phyloP scores from a whole-genome alignment of 2,113 vertebrate genomes.

The Oxyura jamaicensis region DNA sequence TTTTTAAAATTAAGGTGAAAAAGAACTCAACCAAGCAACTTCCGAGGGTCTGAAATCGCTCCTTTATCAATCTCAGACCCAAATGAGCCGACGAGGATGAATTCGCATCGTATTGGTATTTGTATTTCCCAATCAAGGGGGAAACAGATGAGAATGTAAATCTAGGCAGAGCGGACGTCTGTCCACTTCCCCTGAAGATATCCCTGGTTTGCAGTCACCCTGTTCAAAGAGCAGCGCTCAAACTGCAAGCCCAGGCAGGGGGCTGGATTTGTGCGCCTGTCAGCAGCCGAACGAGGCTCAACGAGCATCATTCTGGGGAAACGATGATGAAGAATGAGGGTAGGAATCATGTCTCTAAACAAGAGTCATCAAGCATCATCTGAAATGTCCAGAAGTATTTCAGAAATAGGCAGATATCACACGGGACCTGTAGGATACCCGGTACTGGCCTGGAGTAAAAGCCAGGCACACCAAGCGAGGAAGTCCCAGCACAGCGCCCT shows the following conservation, averaged over 20 bases:
- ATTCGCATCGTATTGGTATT: not conserved
- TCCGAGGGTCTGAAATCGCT: not conserved
- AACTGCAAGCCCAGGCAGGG: not conserved
- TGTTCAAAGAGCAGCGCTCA: fast-evolving
- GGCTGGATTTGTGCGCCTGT: fast-evolving
- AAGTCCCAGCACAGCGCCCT: too few species aligned
- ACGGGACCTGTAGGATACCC: not conserved
- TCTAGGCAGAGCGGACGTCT: fast-evolving
- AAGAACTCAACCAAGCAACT: not conserved
- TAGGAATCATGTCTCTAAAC: too few species aligned
- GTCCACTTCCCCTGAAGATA: not conserved
- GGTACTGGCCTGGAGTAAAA: not conserved
- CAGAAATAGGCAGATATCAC: not conserved
- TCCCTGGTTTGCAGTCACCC: not conserved
- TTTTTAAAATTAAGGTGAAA: not conserved
- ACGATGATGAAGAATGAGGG: too few species aligned
- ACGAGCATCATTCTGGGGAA: fast-evolving
- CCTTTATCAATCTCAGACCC: not conserved
- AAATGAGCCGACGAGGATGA: not conserved
- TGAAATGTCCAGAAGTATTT: not conserved
- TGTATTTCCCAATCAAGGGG: not conserved
- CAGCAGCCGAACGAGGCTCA: not conserved
- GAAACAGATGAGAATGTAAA: not conserved
- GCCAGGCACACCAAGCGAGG: fast-evolving
- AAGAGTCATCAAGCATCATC: too few species aligned